Evolutionary conservation across 2,113 vertebrate genomes (phyloP).

Genomic region (Corythornis vintsioides): DNA sequence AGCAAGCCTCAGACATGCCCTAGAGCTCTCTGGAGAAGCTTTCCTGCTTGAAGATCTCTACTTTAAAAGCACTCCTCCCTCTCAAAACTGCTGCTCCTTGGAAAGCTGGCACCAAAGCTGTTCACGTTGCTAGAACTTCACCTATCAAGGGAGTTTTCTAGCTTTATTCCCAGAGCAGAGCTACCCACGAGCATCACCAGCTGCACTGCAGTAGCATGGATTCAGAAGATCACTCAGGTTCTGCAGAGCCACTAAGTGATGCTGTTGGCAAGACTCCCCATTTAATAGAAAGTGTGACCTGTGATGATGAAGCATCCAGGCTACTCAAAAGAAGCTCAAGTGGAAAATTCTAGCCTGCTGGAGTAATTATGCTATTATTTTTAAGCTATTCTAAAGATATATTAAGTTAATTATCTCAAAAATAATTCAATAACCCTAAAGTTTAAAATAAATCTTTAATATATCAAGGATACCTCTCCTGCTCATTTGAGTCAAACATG

Average conservation of each 20-base stretch:
- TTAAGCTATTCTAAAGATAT: not conserved
- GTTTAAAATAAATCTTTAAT: not conserved
- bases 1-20: not conserved
- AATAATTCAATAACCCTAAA: not conserved
- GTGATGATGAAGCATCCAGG: not conserved
- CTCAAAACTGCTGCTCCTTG: not conserved
- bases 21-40: not conserved
- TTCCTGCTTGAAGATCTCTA: not conserved
- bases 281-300: not conserved
- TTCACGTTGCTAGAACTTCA: too few relatives aligned
- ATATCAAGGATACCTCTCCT: not conserved
- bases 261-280: not conserved
- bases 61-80: not conserved
- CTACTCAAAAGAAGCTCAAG: not conserved
- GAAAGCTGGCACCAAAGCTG: not conserved
- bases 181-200: not conserved
- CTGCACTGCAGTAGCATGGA: not conserved
- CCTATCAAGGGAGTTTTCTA: not conserved
- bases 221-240: not conserved
- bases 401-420: not conserved
- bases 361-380: not conserved
- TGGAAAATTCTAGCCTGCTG: not conserved
- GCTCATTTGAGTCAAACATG: not conserved
- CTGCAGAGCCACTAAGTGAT: not conserved
- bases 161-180: not conserved